Base-by-base conservation (phyloP, 2,888 invertebrate species). In the Myathropa florea region DNA sequence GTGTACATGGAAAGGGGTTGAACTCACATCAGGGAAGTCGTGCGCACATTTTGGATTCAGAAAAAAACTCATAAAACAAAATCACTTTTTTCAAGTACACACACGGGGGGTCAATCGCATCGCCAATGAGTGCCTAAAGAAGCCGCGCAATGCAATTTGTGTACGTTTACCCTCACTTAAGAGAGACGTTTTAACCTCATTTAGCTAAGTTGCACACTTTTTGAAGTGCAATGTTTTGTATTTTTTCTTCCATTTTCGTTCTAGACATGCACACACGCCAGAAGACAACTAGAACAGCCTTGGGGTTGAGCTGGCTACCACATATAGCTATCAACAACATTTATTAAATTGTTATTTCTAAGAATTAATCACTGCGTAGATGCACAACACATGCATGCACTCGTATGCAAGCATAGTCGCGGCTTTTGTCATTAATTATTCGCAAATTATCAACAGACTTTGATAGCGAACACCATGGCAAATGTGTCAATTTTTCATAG, bases 251-350 rank as follows among this genome's bases (percentile, higher is more conserved):
- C 28, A n/a, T n/a, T n/a, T n/a, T 23, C 57, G 24, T 24, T 12
- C 60, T 7, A 30, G 30, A 46, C 24, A 55, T 33, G 57, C 30
- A 55, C 33, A 59, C 21, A 64, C 23, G 30, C 23, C 24, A 77
- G 61, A 70, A 46, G 68, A 63, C 68, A 86, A 86, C 83, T 78
- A 33, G 78, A 83, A 83, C 86, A 86, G 71, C 86, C 86, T 86
- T 86, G 86, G 39, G 61, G 67, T 72, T 67, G 33, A 67, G 23
- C 33, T 55, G 55, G 36, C 63, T 33, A 59, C 36, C 14, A 63
- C 28, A 77, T 59, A 63, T 67, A 61, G 59, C 72, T 77, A 83
- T 77, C 67, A 72, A 65, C 76, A 68, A 68, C 59, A 72, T 85
- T 85, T 82, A 70, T 82, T 70, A 77, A 85, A 84, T 57, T 82